Evolutionary conservation across 2,888 invertebrate genomes (phyloP), one percentile per base, ranked within the genome.

Genomic region (Macaria notata): DNA sequence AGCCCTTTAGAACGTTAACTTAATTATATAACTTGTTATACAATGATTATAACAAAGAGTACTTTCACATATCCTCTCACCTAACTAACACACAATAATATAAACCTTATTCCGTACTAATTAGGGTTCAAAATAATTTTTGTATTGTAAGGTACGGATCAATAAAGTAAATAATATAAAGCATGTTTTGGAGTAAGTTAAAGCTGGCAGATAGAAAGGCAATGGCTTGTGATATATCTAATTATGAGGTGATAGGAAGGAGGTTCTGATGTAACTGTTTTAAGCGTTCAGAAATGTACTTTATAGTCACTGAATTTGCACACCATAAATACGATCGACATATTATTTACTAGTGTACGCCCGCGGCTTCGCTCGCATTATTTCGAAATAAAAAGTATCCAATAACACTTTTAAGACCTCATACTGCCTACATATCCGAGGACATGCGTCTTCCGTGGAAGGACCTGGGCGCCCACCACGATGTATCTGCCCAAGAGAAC

Each of bases 1-100:
- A 4, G 49, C 54, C 58, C 53, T 43, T 54, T 43, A 4, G 7
- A 36, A 36, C 7, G 33, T 7, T 2, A 3, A 36, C 7, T 36
- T 46, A 50, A 44, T 58, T 43, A 58, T 43, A 46, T 44, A 54
- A 54, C n/a, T 46, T 46, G 49, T 58, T 58, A 54, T 53, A 46
- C 43, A 49, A 57, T 55, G 55, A 56, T 29, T 49, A 66, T 59
- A 56, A 53, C 48, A 58, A 47, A 52, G 61, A 63, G 59, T 46
- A 64, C 63, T 64, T 60, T 64, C 64, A 60, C 56, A 4, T 50
- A 31, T 67, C 69, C 73, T 69, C 73, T 56, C 45, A 36, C 45
- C 44, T 41, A 44, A 49, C 46, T 44, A 63, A 61, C 50, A 50
- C 48, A 44, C 56, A 53, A 49, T 33, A 46, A 49, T 19, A 29